These are phyloP conservation scores for Margaritifera margaritifera DNA, from an alignment of 2,888 invertebrate species.

Conservation along the genomic window DNA sequence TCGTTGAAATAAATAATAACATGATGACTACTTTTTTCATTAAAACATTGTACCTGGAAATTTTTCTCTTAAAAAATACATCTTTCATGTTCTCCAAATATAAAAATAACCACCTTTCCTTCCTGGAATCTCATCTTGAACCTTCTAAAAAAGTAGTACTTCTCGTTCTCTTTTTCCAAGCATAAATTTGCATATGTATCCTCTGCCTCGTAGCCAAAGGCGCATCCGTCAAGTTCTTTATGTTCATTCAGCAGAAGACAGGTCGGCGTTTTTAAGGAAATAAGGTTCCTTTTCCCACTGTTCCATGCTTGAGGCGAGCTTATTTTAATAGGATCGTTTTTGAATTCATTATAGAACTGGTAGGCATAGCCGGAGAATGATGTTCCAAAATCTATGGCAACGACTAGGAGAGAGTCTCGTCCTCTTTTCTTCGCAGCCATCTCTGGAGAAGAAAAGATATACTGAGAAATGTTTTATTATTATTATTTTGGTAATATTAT, in stretches of 20 bases:
- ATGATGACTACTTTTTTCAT: too few relatives aligned
- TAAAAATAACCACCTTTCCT: constrained; percentile 9
- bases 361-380: constrained; percentile 21
- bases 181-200: constrained; percentile 10
- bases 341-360: constrained; percentile 1
- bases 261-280: constrained; percentile 22
- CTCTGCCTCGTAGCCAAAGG: constrained; percentile 24
- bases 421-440: too few relatives aligned
- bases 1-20: too few relatives aligned
- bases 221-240: constrained; percentile 5
- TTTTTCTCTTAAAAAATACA: neutral
- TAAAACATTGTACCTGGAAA: too few relatives aligned
- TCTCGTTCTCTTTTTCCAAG: constrained; percentile 4
- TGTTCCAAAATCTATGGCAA: constrained; percentile 21
- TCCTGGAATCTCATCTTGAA: constrained; percentile 23
- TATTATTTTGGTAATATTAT: too few relatives aligned
- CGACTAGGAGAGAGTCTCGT: constrained; percentile 6
- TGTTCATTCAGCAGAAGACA: constrained; percentile 14
- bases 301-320: constrained; percentile 18
- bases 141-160: constrained; percentile 16
- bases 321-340: constrained; percentile 17
- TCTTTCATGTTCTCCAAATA: constrained; percentile 6
- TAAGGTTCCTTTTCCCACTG: constrained; percentile 6
- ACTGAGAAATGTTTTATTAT: too few relatives aligned
- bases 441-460: too few relatives aligned